Percentiles rank a stretch among this genome's conserved stretches.
Evolutionary conservation across 1,140 invertebrate genomes (phyloP).

Genomic region (Holcopasites calliopsidis): DNA sequence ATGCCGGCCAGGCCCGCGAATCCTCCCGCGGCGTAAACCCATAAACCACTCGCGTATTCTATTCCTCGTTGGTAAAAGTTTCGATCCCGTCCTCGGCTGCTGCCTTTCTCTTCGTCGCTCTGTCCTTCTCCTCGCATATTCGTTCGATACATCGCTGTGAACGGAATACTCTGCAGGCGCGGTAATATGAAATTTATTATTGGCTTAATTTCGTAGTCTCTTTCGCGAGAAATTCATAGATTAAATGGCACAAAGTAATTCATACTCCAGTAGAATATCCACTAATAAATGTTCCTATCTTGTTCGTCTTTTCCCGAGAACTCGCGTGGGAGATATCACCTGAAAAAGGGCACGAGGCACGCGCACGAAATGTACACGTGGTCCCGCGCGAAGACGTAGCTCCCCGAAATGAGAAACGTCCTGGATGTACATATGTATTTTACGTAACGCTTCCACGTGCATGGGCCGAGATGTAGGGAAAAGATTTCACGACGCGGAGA

Average conservation of each 20-base stretch:
- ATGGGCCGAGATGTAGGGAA: constrained; percentile 58
- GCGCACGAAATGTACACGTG: not conserved
- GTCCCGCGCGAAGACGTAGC: constrained; percentile 1
- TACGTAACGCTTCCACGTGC: constrained; percentile 24
- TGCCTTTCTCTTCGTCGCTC: not conserved
- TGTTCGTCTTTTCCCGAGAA: too few relatives aligned
- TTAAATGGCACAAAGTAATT: too few relatives aligned
- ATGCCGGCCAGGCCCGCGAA: constrained; percentile 39
- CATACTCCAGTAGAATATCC: too few relatives aligned
- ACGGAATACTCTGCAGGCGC: not conserved
- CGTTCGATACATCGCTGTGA: not conserved
- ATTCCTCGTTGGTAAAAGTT: constrained; percentile 63
- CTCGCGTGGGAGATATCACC: not conserved
- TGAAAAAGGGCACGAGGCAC: not conserved
- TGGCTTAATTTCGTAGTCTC: too few relatives aligned
- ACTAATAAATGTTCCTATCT: too few relatives aligned
- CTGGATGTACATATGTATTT: not conserved
- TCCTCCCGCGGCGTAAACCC: constrained; percentile 55
- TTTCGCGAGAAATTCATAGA: too few relatives aligned
- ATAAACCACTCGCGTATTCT: constrained; percentile 59
- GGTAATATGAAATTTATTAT: too few relatives aligned
- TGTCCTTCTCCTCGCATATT: not conserved
- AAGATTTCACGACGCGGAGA: constrained; percentile 72
- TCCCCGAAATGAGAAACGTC: constrained; percentile 24
- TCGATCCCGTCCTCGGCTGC: constrained; percentile 32